Percentiles rank a stretch among this genome's conserved stretches.
These are phyloP conservation scores for Myotis davidii DNA, from an alignment of 2,113 vertebrate genomes.

Conservation along the genomic window DNA sequence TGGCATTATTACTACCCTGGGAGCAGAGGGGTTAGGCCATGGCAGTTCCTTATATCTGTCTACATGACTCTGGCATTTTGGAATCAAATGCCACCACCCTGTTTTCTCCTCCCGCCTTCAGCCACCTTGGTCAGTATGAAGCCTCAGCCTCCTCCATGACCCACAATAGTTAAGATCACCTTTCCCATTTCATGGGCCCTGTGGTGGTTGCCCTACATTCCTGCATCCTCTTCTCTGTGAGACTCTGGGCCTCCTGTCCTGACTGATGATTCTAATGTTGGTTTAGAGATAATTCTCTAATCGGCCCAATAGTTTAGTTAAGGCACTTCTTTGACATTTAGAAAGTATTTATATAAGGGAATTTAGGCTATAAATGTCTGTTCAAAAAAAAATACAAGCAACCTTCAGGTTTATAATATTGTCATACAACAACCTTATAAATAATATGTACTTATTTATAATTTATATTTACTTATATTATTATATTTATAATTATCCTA, in stretches of 20 bases:
- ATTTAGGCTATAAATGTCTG: conserved; percentile 48
- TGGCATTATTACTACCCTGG: background rate
- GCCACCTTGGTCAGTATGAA: background rate
- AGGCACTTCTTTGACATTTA: conserved; percentile 41
- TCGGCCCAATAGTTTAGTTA: conserved; percentile 63
- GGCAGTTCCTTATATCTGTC: background rate
- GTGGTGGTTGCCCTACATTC: background rate
- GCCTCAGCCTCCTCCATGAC: background rate
- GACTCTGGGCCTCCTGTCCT: background rate
- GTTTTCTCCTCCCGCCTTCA: background rate
- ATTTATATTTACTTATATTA: conserved; percentile 43
- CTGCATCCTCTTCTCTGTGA: background rate
- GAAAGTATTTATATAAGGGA: conserved; percentile 51
- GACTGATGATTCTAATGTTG: conserved; percentile 18
- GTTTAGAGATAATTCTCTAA: conserved; percentile 49
- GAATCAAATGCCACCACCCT: background rate
- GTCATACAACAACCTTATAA: conserved; percentile 39
- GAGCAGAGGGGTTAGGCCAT: background rate
- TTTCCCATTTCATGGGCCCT: background rate
- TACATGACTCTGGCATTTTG: background rate
- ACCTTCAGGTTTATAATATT: conserved; percentile 45
- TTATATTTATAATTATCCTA: conserved; percentile 37
- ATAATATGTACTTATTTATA: conserved; percentile 38
- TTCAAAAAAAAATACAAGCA: conserved; percentile 60
- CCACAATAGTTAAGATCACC: background rate